A percentile compares a stretch with the other conserved stretches of the same genome.
These are phyloP conservation scores for Neomorphus geoffroyi DNA, from an alignment of 2,797 vertebrate genomes.

Conservation along the genomic window DNA sequence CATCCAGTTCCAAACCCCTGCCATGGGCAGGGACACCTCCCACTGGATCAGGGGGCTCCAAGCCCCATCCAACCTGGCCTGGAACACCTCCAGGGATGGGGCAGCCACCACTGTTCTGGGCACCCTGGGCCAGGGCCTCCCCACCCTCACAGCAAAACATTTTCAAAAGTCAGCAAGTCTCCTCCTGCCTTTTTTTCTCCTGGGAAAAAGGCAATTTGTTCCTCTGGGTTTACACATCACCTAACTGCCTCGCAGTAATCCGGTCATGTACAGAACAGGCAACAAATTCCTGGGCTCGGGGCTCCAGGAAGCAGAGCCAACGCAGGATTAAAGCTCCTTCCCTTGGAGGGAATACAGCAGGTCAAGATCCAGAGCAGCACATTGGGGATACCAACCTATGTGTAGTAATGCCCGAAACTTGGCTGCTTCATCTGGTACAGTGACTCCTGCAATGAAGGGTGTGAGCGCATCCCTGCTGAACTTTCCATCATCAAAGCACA, in stretches of 20 bases:
- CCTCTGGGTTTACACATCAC: not conserved
- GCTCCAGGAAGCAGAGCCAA: not conserved
- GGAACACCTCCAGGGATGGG: too few species aligned
- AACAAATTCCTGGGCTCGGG: not conserved
- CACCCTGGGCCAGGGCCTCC: too few species aligned
- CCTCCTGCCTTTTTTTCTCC: too few species aligned
- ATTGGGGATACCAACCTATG: not conserved
- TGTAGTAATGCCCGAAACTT: accelerated
- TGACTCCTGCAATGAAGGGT: accelerated
- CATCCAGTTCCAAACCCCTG: too few species aligned
- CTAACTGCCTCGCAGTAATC: too few species aligned
- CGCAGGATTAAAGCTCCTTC: not conserved
- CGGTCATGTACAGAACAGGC: too few species aligned
- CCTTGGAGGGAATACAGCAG: not conserved
- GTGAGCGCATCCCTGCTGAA: accelerated
- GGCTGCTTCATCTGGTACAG: not conserved
- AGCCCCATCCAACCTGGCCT: too few species aligned
- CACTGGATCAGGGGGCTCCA: too few species aligned
- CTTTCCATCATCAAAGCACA: not conserved
- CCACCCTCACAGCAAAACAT: too few species aligned
- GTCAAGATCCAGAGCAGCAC: not conserved
- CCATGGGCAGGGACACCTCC: too few species aligned
- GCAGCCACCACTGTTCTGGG: too few species aligned
- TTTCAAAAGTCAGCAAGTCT: not conserved
- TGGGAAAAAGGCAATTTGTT: not conserved